A percentile compares a stretch with the other conserved stretches of the same genome.
Evolutionary conservation across 2,888 invertebrate genomes (phyloP).

Genomic region (Eupithecia exiguata): DNA sequence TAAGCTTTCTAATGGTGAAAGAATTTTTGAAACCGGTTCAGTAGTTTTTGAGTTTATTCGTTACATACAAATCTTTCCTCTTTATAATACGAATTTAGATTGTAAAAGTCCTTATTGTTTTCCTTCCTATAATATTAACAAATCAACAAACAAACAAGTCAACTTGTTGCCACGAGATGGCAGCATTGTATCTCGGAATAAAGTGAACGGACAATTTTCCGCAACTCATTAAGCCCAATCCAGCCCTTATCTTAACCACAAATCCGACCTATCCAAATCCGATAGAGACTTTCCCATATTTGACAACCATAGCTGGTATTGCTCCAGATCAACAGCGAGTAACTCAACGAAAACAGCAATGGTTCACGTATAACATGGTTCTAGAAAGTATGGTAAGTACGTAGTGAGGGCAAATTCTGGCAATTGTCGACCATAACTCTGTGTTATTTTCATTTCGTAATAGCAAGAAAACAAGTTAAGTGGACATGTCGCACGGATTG

Average conservation of each 20-base stretch:
- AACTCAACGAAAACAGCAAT: conserved; percentile 12
- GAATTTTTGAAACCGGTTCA: no score
- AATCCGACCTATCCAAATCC: conserved; percentile 3
- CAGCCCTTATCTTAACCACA: conserved; percentile 44
- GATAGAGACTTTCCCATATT: not conserved
- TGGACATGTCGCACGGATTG: conserved; percentile 41
- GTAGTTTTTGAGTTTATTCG: no score
- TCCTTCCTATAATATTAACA: not conserved
- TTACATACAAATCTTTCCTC: no score
- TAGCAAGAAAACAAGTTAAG: conserved; percentile 46
- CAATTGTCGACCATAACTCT: conserved; percentile 40
- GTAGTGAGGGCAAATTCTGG: conserved; percentile 34
- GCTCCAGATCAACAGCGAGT: not conserved
- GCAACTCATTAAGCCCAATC: conserved; percentile 44
- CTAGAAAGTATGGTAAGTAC: conserved; percentile 24
- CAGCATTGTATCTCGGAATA: conserved; percentile 28
- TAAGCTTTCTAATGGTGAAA: no score
- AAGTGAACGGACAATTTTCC: conserved; percentile 43
- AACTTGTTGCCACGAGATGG: conserved; percentile 14
- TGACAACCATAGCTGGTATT: conserved; percentile 22
- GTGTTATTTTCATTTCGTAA: conserved; percentile 46
- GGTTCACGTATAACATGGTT: not conserved
- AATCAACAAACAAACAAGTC: not conserved
- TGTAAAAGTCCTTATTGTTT: no score
- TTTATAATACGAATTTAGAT: no score